Conservation (phyloP, 2,797 vertebrate species). For the Pipistrellus pipistrellus region DNA sequence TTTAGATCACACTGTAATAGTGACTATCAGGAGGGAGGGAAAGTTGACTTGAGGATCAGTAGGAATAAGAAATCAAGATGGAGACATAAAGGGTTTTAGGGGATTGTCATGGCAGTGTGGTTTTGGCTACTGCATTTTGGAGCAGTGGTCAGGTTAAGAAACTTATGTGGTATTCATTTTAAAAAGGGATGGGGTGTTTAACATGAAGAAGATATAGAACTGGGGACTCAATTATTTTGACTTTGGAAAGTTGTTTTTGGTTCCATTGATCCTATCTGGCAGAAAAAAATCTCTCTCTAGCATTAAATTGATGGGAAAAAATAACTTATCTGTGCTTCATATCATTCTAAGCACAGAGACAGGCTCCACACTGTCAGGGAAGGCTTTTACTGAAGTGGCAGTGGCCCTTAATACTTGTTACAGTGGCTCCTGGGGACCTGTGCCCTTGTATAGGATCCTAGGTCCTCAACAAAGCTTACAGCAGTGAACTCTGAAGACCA, state of each 20-base stretch:
- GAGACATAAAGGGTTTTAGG: background rate
- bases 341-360: background rate
- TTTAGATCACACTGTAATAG: background rate
- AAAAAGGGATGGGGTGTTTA: background rate
- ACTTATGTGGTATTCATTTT: background rate
- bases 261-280: background rate
- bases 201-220: background rate
- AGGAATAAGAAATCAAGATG: background rate
- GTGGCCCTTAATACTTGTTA: background rate
- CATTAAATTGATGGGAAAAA: background rate
- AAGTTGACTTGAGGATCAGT: background rate
- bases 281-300: background rate
- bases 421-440: background rate
- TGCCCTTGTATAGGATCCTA: background rate
- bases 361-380: background rate
- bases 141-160: background rate
- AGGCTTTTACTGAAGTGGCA: background rate
- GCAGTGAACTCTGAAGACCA: background rate
- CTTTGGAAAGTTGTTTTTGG: background rate
- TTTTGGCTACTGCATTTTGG: background rate
- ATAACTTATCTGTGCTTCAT: background rate
- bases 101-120: background rate
- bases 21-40: background rate
- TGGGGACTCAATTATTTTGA: background rate
- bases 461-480: background rate